phyloP scores from a whole-genome alignment of 1,140 invertebrate species.

The Ctenoplectra terminalis region DNA sequence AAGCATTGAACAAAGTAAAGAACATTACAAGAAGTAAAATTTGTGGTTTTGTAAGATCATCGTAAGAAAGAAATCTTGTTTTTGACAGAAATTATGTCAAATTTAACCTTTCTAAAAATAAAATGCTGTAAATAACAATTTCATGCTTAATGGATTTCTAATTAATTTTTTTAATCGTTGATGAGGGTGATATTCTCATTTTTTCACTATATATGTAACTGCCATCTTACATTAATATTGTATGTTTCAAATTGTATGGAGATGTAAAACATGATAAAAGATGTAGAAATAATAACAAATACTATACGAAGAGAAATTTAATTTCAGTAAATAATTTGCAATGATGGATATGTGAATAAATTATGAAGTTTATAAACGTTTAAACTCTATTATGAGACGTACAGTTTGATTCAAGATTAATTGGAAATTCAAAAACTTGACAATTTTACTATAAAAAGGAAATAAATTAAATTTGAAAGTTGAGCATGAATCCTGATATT shows the following conservation, averaged over 20 bases:
- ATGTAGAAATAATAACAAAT: conserved; percentile 22
- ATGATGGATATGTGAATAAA: conserved; percentile 25
- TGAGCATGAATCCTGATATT: conserved; percentile 36
- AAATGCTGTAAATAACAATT: conserved; percentile 67
- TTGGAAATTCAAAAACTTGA: neutral
- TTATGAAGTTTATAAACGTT: conserved; percentile 29
- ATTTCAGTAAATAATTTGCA: conserved; percentile 54
- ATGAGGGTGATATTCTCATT: conserved; percentile 45
- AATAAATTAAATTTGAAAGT: conserved; percentile 29
- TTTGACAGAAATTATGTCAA: conserved; percentile 65
- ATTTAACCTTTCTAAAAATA: conserved; percentile 67
- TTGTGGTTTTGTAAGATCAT: conserved; percentile 53
- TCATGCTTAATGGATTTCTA: conserved; percentile 63
- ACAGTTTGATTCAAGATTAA: conserved; percentile 15
- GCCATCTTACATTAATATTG: conserved; percentile 66
- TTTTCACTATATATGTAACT: conserved; percentile 50
- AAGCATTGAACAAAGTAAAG: conserved; percentile 52
- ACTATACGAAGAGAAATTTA: conserved; percentile 56
- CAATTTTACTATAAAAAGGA: conserved; percentile 19
- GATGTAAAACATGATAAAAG: conserved; percentile 22
- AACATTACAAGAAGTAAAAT: conserved; percentile 46
- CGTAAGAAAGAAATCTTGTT: conserved; percentile 53
- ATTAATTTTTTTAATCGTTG: conserved; percentile 58
- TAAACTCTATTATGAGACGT: conserved; percentile 3
- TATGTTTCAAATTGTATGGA: conserved; percentile 49